phyloP scores from a whole-genome alignment of 2,113 vertebrate species.

The Dascyllus trimaculatus region DNA sequence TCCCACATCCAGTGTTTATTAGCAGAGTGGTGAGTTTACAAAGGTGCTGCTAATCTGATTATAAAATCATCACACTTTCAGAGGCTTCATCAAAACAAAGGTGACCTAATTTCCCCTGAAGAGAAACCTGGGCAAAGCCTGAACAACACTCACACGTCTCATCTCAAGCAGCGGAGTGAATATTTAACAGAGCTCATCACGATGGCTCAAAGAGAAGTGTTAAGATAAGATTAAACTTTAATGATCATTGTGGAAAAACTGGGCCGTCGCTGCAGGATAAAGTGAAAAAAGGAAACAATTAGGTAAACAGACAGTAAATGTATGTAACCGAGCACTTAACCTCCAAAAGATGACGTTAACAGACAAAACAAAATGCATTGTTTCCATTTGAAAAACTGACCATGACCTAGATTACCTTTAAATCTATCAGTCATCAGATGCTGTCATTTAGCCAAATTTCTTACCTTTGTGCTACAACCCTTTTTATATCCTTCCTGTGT shows the following conservation, averaged over 20 bases:
- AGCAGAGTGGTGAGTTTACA: conserved; percentile 16
- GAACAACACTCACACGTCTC: conserved; percentile 25
- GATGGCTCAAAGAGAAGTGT: conserved; percentile 44
- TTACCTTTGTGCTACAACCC: background rate
- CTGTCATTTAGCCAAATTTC: background rate
- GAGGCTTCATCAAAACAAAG: conserved; percentile 45
- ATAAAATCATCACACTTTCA: conserved; percentile 21
- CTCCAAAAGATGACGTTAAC: background rate
- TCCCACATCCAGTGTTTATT: conserved; percentile 6
- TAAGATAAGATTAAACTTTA: conserved; percentile 66
- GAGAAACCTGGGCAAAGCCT: conserved; percentile 33
- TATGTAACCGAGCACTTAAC: background rate
- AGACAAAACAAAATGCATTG: background rate
- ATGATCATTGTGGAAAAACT: conserved; percentile 50
- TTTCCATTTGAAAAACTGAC: background rate
- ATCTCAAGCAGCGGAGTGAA: conserved; percentile 46
- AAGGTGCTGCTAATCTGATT: background rate
- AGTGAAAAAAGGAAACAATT: background rate
- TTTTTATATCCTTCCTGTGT: background rate
- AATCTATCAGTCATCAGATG: background rate
- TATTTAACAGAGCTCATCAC: conserved; percentile 56
- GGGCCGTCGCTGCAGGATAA: background rate
- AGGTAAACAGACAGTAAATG: background rate
- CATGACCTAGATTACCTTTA: background rate
- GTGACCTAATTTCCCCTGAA: conserved; percentile 42